Base-by-base conservation (phyloP, 2,797 vertebrate genomes). In the Lemur catta region DNA sequence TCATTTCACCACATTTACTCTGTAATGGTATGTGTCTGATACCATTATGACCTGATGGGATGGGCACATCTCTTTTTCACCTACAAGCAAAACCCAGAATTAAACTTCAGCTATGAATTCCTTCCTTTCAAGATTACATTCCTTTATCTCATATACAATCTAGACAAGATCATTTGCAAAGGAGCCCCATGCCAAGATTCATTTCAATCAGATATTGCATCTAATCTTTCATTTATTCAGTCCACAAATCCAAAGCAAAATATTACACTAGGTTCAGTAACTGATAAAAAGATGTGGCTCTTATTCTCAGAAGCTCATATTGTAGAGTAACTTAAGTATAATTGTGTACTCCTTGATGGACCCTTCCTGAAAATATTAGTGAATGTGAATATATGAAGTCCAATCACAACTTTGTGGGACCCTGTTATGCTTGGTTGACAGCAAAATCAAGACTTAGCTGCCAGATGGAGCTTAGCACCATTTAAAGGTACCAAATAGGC, bases 391-490 rank as follows among this genome's bases (percentile, higher is more conserved):
- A 41, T 69, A 28, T 48, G n/a, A 85, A 88, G 38, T 63, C 35
- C 13, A 57, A 43, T 28, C 41, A n/a, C 10, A 72, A 67, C n/a
- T 89, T 78, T 15, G 41, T 75, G 48, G 82, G 95, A 87, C 72
- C 30, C 48, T 94, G 15, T 78, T 72, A 61, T 63, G 33, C 75
- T 89, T 95, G 55, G 84, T 12, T 80, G 75, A 82, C 3, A 38
- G 84, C 57, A 90, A 94, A 96, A 84, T 61, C 67, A 61, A 87
- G 63, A 18, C 26, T 93, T 24, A 90, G 69, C 63, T 78, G 74
- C 79, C 35, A 78, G 35, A 86, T 35, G n/a, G 76, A 94, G 35
- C 22, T 81, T 71, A 48, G 46, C 33, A 57, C 14, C 84, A 35
- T 55, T 65, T 65, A 93, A 89, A 96, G 48, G 12, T 71, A 85